phyloP scores from a whole-genome alignment of 2,888 invertebrate species.

The Orthosia cruda region DNA sequence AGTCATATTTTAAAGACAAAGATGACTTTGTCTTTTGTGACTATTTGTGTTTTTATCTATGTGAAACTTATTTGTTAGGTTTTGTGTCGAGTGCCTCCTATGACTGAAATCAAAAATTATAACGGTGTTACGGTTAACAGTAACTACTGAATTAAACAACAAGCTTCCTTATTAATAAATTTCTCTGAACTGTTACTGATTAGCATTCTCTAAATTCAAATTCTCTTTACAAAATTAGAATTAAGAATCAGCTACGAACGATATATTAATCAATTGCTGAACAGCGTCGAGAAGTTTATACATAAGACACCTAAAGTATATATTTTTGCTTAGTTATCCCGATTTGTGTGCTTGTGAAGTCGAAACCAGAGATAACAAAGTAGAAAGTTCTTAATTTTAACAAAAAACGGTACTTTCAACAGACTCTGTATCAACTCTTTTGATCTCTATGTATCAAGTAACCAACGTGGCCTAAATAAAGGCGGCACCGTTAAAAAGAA shows the following conservation, averaged over 20 bases:
- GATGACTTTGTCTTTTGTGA: not conserved
- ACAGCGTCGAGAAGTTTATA: too few relatives aligned
- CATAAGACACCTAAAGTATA: not conserved
- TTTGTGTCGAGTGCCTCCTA: not conserved
- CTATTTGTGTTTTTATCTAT: too few relatives aligned
- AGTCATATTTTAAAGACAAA: not conserved
- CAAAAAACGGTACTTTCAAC: not conserved
- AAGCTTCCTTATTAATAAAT: too few relatives aligned
- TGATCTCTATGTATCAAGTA: not conserved
- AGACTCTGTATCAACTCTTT: not conserved
- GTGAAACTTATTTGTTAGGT: not conserved
- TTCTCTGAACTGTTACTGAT: too few relatives aligned
- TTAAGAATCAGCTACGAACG: too few relatives aligned
- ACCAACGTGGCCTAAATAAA: conserved; percentile 2
- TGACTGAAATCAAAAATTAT: not conserved
- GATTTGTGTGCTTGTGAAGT: not conserved
- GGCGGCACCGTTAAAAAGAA: not conserved
- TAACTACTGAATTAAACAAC: not conserved
- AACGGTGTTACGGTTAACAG: too few relatives aligned
- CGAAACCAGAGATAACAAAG: not conserved
- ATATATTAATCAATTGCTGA: too few relatives aligned
- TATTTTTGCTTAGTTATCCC: conserved; percentile 2
- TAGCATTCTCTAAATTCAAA: too few relatives aligned
- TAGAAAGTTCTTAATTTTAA: not conserved
- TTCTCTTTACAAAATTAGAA: too few relatives aligned